Conservation (phyloP, 2,113 vertebrate genomes). For the Calyptommatus sinebrachiatus region DNA sequence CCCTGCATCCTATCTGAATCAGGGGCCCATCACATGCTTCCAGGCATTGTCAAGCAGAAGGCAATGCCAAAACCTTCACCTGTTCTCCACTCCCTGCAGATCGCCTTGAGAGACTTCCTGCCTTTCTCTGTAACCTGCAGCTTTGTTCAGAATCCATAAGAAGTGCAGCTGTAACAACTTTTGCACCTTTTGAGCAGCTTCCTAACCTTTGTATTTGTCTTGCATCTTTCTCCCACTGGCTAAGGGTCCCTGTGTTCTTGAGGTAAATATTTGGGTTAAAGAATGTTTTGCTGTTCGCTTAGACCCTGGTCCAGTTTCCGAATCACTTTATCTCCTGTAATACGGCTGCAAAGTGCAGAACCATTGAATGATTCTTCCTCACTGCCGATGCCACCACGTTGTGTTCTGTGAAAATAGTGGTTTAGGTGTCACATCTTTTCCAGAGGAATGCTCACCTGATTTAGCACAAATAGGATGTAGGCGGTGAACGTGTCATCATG, state of each 20-base stretch:
- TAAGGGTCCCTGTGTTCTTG: not conserved
- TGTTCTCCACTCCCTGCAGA: too few species aligned
- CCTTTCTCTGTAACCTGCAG: too few species aligned
- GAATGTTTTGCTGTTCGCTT: not conserved
- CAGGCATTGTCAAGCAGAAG: too few species aligned
- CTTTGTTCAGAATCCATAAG: too few species aligned
- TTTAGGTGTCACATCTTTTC: not conserved
- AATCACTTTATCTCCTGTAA: too few species aligned
- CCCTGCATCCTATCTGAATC: too few species aligned
- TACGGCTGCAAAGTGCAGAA: not conserved
- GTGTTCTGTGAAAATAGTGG: not conserved
- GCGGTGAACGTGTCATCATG: not conserved
- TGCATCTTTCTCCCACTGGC: too few species aligned
- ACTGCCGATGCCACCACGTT: too few species aligned
- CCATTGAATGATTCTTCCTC: not conserved
- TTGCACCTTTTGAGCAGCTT: not conserved
- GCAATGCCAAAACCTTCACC: too few species aligned
- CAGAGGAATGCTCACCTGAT: not conserved
- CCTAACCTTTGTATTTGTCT: not conserved
- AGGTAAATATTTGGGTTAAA: not conserved
- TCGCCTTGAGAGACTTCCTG: too few species aligned
- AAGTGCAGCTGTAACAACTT: too few species aligned
- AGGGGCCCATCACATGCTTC: too few species aligned
- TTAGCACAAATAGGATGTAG: not conserved
- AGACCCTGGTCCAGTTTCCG: not conserved